These are phyloP conservation scores for Hyphantria cunea DNA, from an alignment of 1,140 invertebrate genomes.

Conservation along the genomic window DNA sequence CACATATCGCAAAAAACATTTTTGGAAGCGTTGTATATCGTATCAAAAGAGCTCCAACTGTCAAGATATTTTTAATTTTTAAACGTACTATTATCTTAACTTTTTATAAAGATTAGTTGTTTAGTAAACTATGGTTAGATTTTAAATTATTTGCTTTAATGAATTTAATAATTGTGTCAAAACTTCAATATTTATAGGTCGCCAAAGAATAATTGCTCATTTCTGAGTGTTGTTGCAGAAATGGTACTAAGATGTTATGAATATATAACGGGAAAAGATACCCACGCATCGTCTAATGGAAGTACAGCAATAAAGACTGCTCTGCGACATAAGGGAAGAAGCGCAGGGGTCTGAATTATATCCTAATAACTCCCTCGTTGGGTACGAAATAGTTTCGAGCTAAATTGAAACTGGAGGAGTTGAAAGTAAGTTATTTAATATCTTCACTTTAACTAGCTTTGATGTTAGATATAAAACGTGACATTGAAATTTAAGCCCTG, in stretches of 20 bases:
- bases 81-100: too few relatives aligned
- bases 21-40: too few relatives aligned
- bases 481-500: background rate
- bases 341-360: constrained; percentile 2
- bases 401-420: background rate
- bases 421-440: background rate
- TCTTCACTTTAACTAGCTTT: background rate
- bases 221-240: too few relatives aligned
- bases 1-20: too few relatives aligned
- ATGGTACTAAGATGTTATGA: background rate
- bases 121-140: too few relatives aligned
- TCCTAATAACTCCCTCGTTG: background rate
- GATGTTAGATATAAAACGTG: background rate
- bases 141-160: too few relatives aligned
- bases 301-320: constrained; percentile 8
- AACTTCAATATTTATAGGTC: too few relatives aligned
- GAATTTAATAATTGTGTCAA: too few relatives aligned
- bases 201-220: too few relatives aligned
- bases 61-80: too few relatives aligned
- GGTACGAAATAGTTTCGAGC: constrained; percentile 1
- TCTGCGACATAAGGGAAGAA: background rate
- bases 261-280: constrained; percentile 5
- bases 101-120: too few relatives aligned
- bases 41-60: too few relatives aligned
- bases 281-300: constrained; percentile 10